Base-by-base conservation (phyloP, 2,888 invertebrate genomes). In the Dascillus cervinus region DNA sequence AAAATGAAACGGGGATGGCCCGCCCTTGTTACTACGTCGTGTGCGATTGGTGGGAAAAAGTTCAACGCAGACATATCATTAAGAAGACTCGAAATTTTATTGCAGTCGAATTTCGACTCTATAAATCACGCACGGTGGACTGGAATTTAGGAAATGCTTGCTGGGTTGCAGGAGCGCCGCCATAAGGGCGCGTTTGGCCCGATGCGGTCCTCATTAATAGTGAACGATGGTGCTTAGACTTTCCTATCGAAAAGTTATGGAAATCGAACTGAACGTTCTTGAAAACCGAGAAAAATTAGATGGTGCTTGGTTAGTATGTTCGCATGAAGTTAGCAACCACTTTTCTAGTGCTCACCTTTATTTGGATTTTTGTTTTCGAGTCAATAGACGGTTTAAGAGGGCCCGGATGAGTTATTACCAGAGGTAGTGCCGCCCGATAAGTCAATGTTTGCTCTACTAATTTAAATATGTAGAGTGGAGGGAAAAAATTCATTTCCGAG, bases 71-170 rank as follows among this genome's bases (percentile, higher is more conserved):
- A 59, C 64, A 64, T 63, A 59, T 64, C 63, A 63, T 64, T 64
- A 63, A 60, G 61, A 60, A 60, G 60, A 57, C 60, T 60, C 55
- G 55, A 57, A 57, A 57, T 62, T 63, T 63, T 62, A 60, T 55
- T 52, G 53, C 53, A 52, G 51, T 52, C 56, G 59, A 60, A 58
- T 55, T 56, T 62, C 60, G 53, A 46, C 62, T 57, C 49, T 58
- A 62, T 63, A 62, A 62, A 62, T 62, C 60, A 59, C 53, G 50
- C 47, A 36, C 43, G 39, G 32, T 40, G 34, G 34, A 35, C 41
- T 40, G 41, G 46, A 41, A 41, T 45, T 43, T 39, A 42, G 36
- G 40, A 39, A 43, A 41, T 35, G 37, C n/a, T 28, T 41, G 28
- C 41, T 34, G 25, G 33, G 35, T 37, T 40, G 39, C 41, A 39